These are phyloP conservation scores for Spheniscus humboldti DNA, from an alignment of 2,797 vertebrate genomes.

Conservation along the genomic window DNA sequence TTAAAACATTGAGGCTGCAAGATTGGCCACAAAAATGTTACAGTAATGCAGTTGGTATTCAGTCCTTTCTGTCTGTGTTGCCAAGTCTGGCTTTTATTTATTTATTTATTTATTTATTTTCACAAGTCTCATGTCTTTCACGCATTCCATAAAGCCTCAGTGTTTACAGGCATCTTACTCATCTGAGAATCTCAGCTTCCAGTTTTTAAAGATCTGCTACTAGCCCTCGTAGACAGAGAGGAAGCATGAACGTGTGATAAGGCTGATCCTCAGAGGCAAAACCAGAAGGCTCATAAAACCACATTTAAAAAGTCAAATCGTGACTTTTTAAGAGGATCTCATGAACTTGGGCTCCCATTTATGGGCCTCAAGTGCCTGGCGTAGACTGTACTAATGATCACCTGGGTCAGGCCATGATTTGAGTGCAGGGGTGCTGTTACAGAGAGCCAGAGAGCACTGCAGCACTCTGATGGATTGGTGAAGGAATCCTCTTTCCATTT, in stretches of 20 bases:
- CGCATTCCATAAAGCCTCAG: slow-evolving; percentile 13
- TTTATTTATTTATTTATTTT: slow-evolving; percentile 38
- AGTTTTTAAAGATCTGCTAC: slow-evolving; percentile 19
- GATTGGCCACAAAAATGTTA: slow-evolving; percentile 60
- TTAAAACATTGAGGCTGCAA: slow-evolving; percentile 49
- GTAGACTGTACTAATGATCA: neutral
- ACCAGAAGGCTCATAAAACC: slow-evolving; percentile 8
- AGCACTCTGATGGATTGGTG: neutral
- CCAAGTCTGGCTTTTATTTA: slow-evolving; percentile 36
- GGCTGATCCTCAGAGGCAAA: slow-evolving; percentile 28
- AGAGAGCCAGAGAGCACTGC: neutral
- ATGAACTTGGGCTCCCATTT: neutral
- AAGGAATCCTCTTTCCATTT: neutral
- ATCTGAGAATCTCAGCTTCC: slow-evolving; percentile 25
- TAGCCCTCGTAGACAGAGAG: neutral
- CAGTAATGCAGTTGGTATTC: slow-evolving; percentile 34
- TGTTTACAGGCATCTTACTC: slow-evolving; percentile 40
- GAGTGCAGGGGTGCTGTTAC: neutral
- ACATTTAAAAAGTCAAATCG: neutral
- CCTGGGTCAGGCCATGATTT: neutral
- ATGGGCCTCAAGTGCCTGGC: neutral
- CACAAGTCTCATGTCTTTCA: slow-evolving; percentile 39
- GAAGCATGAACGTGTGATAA: neutral
- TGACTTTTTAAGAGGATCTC: slow-evolving; percentile 36
- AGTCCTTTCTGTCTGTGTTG: neutral